Evolutionary conservation across 2,888 invertebrate species (phyloP), one percentile per base, ranked within the genome.

Genomic region (Seira sanloemensis): DNA sequence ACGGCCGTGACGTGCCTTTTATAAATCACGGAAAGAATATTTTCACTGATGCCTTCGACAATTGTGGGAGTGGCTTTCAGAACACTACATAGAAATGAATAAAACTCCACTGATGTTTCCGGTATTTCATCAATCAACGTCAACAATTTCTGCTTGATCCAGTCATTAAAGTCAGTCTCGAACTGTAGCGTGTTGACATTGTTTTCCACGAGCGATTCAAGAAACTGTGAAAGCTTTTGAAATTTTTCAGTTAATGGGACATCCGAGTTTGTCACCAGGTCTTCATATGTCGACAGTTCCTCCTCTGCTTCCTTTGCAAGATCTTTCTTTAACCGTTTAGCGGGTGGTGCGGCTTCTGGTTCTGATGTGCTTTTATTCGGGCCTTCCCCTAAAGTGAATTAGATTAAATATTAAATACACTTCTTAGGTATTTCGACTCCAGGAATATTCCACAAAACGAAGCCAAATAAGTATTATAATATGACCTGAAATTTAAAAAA

Each of bases 21-120:
- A 71, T 82, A 67, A 12, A 81, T 75, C 19, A 85, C 67, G 0
- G 18, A 18, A 16, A 89, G 66, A 0, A 88, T 19, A 58, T 84
- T 79, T 18, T 88, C 87, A 46, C 78, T 81, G n/a, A 84, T 68
- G 4, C 86, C 26, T 58, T 88, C 87, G 77, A 88, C 65, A 46
- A 83, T 77, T 4, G 85, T 82, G 0, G 87, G 87, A 46, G 79
- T 67, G 7, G 85, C 76, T 50, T 75, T 77, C 9, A 86, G 25
- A 46, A 78, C 58, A 7, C 72, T 75, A 50, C 68, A 81, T 1
- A 88, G 66, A 25, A 84, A 84, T 0, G 66, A 18, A 72, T 78
- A 88, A 46, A 83, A 81, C 23, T 84, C 84, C 9, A 37, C 72
- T 0, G 85, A 81, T 9, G 84, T 58, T 4, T 26, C 27, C 0